These are phyloP conservation scores for Tribolium madens DNA, from an alignment of 1,140 invertebrate genomes.

Conservation along the genomic window DNA sequence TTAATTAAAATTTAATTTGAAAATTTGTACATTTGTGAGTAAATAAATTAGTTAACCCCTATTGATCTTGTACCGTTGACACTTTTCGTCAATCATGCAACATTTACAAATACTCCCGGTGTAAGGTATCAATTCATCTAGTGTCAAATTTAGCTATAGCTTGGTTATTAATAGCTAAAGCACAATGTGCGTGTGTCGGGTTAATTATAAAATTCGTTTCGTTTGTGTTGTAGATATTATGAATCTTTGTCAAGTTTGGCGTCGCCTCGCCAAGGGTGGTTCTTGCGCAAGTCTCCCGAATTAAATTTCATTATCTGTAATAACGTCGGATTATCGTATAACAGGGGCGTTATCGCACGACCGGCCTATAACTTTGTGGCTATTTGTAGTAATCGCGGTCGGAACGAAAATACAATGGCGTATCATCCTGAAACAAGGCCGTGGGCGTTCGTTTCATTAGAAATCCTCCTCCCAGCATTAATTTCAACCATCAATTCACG, in stretches of 20 bases:
- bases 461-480: slow-evolving; percentile 43
- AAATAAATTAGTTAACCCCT: not conserved
- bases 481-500: slow-evolving; percentile 50
- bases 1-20: no score
- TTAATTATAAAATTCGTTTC: slow-evolving; percentile 1
- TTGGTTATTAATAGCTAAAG: not conserved
- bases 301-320: slow-evolving; percentile 35
- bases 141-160: not conserved
- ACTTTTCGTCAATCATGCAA: not conserved
- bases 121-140: not conserved
- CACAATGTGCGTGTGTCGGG: not conserved
- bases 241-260: not conserved
- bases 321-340: slow-evolving; percentile 22
- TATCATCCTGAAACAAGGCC: slow-evolving; percentile 36
- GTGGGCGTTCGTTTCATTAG: slow-evolving; percentile 37
- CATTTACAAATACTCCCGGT: not conserved
- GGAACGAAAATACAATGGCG: slow-evolving; percentile 36
- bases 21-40: no score
- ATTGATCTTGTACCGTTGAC: not conserved
- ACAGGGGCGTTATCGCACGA: slow-evolving; percentile 30
- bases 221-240: not conserved
- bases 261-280: not conserved
- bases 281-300: slow-evolving; percentile 9
- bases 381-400: slow-evolving; percentile 38
- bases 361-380: slow-evolving; percentile 37